Conservation (phyloP, 2,113 vertebrate genomes). For the Hipposideros armiger region DNA sequence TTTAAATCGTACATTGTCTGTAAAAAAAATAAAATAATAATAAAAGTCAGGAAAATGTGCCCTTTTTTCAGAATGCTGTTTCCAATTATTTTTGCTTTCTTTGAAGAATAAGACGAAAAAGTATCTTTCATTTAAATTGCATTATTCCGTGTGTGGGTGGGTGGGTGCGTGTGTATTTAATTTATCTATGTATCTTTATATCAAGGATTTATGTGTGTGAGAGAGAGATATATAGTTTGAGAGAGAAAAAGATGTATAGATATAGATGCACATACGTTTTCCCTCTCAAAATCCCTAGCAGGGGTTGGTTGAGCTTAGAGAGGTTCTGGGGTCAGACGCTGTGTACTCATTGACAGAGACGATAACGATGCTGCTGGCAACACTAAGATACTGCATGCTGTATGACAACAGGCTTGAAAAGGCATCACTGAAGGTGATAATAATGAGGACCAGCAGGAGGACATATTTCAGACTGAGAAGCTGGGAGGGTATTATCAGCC, state of each 20-base stretch:
- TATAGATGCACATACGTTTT: neutral
- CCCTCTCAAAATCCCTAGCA: neutral
- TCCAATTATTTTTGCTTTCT: neutral
- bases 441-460: conserved; percentile 74
- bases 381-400: neutral
- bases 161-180: no score
- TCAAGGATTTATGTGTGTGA: neutral
- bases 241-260: neutral
- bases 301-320: conserved; percentile 25
- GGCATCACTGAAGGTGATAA: conserved; percentile 66
- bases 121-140: neutral
- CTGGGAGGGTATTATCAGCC: conserved; percentile 51
- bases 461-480: conserved; percentile 54
- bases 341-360: conserved; percentile 27
- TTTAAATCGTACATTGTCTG: neutral
- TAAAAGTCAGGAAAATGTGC: neutral
- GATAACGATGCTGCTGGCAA: conserved; percentile 64
- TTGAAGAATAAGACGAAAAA: neutral
- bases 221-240: neutral
- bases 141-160: neutral
- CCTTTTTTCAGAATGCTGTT: neutral
- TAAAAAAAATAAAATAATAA: neutral
- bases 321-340: conserved; percentile 65
- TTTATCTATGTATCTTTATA: neutral
- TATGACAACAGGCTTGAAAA: conserved; percentile 74